Evolutionary conservation across 2,113 vertebrate genomes (phyloP), one percentile per base, ranked within the genome.

Genomic region (Hemiscyllium ocellatum): DNA sequence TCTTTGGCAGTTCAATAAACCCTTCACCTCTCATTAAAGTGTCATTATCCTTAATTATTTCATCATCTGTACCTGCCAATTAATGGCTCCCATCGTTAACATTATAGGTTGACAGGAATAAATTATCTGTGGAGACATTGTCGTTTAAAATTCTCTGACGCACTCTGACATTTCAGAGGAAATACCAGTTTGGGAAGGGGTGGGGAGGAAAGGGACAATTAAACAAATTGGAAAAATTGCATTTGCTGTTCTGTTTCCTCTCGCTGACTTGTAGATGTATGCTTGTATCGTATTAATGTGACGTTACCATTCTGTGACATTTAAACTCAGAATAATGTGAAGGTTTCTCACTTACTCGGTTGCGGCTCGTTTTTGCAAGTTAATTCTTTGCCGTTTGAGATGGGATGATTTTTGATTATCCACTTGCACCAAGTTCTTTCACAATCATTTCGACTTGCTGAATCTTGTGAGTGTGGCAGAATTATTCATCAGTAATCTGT

Each of bases 1-100:
- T 37, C 19, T 93, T 93, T 37, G 4, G 2, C 89, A 93, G 65
- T 66, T 66, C 89, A 93, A 37, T 93, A 93, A 66, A 65, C 17
- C 5, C 33, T 22, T 93, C 33, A 17, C 61, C 37, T 68, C 61
- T 93, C 65, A 5, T 93, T 90, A 66, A 93, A 93, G 89, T 66
- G 33, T n/a, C 61, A 93, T 93, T 93, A 93, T 61, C 61, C 89
- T 93, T 66, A 66, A 93, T 37, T 6, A 37, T 33, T 93, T 68
- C 29, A 66, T 93, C 65, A 66, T 68, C 61, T 93, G 89, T 66
- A 37, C 89, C 56, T 20, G 65, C 33, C 65, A n/a, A 68, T 93
- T 66, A 93, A 68, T 66, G 89, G 89, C 61, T 93, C n/a, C 33
- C 33, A 66, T 93, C 33, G 29, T 93, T 93, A 93, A 68, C 37